These are phyloP conservation scores for Dryocosmus kuriphilus DNA, from an alignment of 2,888 invertebrate genomes.

Conservation along the genomic window DNA sequence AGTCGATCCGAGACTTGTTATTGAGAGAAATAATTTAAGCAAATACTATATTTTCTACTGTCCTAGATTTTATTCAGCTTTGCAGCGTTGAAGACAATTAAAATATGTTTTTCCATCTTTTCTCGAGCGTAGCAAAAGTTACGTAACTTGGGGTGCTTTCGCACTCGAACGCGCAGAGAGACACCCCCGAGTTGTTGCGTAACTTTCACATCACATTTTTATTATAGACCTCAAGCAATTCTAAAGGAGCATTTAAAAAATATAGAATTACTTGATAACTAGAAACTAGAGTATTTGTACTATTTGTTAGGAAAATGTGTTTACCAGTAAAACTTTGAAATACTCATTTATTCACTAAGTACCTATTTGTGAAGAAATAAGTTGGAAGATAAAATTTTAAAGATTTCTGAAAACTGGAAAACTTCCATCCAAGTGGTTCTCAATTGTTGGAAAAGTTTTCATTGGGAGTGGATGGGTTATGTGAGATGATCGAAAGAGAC, in stretches of 20 bases:
- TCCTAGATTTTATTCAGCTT: neutral
- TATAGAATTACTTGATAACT: no score
- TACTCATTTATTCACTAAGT: constrained; percentile 11
- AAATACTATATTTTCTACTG: neutral
- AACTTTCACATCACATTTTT: constrained; percentile 25
- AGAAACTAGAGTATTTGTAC: neutral
- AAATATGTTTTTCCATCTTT: neutral
- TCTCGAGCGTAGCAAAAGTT: constrained; percentile 4
- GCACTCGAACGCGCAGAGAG: constrained; percentile 9
- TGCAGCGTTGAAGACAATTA: neutral
- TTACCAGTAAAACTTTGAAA: neutral
- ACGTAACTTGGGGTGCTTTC: constrained; percentile 16
- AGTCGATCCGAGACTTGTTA: no score
- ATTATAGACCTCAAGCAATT: neutral
- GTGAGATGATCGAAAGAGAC: constrained; percentile 32
- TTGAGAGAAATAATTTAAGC: neutral
- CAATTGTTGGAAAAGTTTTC: constrained; percentile 38
- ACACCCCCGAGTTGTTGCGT: neutral
- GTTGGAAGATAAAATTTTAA: constrained; percentile 9
- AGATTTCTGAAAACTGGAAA: constrained; percentile 19
- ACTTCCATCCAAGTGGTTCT: constrained; percentile 18
- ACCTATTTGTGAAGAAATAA: neutral
- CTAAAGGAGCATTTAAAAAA: neutral
- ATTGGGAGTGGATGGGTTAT: constrained; percentile 27
- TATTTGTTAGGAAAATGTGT: constrained; percentile 3